Base-by-base conservation (phyloP, 2,797 vertebrate species). In the Chaenodraco wilsoni region DNA sequence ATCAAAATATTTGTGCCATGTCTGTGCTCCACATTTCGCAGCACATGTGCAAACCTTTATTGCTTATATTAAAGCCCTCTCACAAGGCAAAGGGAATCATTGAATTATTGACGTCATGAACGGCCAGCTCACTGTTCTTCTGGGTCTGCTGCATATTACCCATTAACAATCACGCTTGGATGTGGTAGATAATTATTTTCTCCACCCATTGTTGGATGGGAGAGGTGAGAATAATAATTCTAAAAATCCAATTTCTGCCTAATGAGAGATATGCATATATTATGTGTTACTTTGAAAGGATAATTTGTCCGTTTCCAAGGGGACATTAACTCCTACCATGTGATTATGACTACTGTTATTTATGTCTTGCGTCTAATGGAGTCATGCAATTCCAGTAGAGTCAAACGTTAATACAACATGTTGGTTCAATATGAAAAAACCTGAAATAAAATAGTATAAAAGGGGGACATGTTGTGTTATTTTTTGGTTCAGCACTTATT, bases 21-120 rank as follows among this genome's bases (percentile, higher is more conserved):
- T 63, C 31, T 57, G 37, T 31, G 16, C 4, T 55, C 11, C 0
- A 15, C 27, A 40, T 21, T 37, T 49, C 15, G 61, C 50, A 41
- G 62, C 19, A 52, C 48, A 54, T 41, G 50, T 55, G 49, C 13
- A 76, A 17, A 4, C 44, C 46, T 56, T 65, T 48, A 49, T 66
- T 64, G 44, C 60, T 69, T 59, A 21, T 56, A 65, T 75, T 19
- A 67, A 72, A 70, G 15, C 37, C 52, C 48, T 27, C 48, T 52
- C 57, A 76, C 49, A 27, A 69, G 60, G 50, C 23, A 65, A 56
- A 69, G 43, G 23, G 21, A 68, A 65, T 65, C 50, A 51, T 8
- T 56, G 69, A 76, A 62, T 70, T 82, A 69, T 72, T 77, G 72
- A 67, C 76, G 69, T 67, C 13, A 41, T 55, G 45, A 72, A 82